Evolutionary conservation across 2,888 invertebrate genomes (phyloP).

Genomic region (Caenorhabditis sp.): DNA sequence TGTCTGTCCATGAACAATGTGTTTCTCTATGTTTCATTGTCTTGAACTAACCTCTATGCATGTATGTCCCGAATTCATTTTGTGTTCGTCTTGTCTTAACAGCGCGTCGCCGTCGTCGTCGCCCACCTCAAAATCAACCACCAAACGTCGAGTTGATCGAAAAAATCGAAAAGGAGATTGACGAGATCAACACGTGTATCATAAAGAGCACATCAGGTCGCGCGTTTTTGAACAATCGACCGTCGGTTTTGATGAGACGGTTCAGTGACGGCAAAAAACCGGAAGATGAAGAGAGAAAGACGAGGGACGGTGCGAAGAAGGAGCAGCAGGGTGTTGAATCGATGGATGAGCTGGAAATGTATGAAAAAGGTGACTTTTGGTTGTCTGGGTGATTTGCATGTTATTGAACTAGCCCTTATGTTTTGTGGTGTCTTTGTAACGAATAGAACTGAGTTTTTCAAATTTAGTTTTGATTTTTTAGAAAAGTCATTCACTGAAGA

Average conservation of each 20-base stretch:
- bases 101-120: not conserved
- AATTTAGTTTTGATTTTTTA: too few relatives aligned
- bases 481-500: too few relatives aligned
- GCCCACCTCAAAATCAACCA: not conserved
- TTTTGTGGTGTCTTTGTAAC: too few relatives aligned
- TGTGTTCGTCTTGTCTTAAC: too few relatives aligned
- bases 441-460: too few relatives aligned
- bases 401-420: too few relatives aligned
- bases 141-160: not conserved
- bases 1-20: too few relatives aligned
- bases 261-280: not conserved
- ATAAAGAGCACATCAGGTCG: conserved; percentile 3
- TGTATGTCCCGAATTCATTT: too few relatives aligned
- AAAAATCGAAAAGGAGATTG: conserved; percentile 6
- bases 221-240: conserved; percentile 8
- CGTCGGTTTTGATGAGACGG: conserved; percentile 3
- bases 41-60: too few relatives aligned
- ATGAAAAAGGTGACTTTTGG: conserved; percentile 8
- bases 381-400: not conserved
- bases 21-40: too few relatives aligned
- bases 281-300: not conserved
- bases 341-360: not conserved
- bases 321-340: not conserved
- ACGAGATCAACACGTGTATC: conserved; percentile 3
- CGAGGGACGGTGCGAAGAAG: not conserved